Evolutionary conservation across 1,140 invertebrate genomes (phyloP).

Genomic region (Drosophila insularis): DNA sequence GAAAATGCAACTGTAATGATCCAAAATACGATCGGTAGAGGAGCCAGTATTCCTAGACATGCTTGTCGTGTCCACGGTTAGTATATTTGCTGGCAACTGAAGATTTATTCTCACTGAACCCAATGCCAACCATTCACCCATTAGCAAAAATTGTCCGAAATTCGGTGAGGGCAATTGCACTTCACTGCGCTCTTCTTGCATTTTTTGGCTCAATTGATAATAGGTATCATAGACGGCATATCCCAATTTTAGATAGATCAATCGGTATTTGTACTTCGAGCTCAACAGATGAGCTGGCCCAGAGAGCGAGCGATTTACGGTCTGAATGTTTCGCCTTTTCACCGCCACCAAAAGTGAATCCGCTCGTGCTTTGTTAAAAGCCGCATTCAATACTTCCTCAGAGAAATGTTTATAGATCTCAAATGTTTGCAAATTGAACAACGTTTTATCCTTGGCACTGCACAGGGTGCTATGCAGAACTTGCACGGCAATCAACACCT

Average conservation of each 20-base stretch:
- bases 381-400: constrained; percentile 85
- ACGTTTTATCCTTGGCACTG: constrained; percentile 85
- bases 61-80: constrained; percentile 69
- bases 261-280: constrained; percentile 66
- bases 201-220: constrained; percentile 41
- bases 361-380: constrained; percentile 84
- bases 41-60: constrained; percentile 43
- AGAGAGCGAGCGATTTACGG: constrained; percentile 47
- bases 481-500: constrained; percentile 83
- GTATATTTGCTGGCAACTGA: constrained; percentile 67
- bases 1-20: constrained; percentile 75
- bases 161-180: constrained; percentile 62
- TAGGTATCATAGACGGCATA: constrained; percentile 56
- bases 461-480: constrained; percentile 86
- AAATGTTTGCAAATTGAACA: constrained; percentile 87
- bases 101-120: constrained; percentile 32
- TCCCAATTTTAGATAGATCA: constrained; percentile 59
- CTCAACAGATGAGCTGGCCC: constrained; percentile 70
- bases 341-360: constrained; percentile 84
- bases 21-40: constrained; percentile 67
- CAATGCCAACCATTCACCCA: constrained; percentile 55
- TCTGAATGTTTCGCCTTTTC: constrained; percentile 64
- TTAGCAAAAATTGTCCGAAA: constrained; percentile 60
- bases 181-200: constrained; percentile 6
- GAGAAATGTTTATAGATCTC: constrained; percentile 88